Evolutionary conservation across 2,888 invertebrate genomes (phyloP).

Genomic region (Cephus spinipes): DNA sequence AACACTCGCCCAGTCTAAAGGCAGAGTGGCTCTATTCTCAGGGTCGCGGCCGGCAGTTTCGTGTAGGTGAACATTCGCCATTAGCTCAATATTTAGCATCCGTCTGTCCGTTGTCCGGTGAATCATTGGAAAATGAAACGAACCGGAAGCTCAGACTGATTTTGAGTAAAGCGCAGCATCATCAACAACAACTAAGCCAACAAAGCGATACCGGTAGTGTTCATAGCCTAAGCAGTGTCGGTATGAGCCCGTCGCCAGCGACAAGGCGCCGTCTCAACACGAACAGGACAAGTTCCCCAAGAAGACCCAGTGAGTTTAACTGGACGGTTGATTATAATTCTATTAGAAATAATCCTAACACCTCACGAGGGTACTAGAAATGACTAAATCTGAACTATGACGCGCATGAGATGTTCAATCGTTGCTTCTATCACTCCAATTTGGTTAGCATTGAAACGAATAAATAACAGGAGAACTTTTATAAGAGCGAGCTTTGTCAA

Average conservation of each 20-base stretch:
- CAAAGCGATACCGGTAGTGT: constrained; percentile 68
- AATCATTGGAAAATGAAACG: constrained; percentile 84
- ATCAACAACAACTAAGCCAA: constrained; percentile 85
- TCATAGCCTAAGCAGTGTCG: constrained; percentile 51
- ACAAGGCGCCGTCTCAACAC: constrained; percentile 66
- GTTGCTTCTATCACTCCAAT: not conserved
- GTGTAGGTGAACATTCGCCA: constrained; percentile 85
- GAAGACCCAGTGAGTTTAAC: constrained; percentile 65
- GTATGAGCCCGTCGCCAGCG: constrained; percentile 67
- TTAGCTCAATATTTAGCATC: constrained; percentile 85
- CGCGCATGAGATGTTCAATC: constrained; percentile 11
- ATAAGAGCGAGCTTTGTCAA: not conserved
- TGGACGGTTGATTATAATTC: constrained; percentile 6
- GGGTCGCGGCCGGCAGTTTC: constrained; percentile 90
- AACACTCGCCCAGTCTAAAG: constrained; percentile 75
- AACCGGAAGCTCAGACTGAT: constrained; percentile 88
- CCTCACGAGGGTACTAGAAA: not conserved
- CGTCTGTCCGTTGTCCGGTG: constrained; percentile 87
- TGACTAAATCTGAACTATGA: constrained; percentile 13
- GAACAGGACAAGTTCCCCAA: constrained; percentile 67
- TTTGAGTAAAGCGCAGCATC: constrained; percentile 90
- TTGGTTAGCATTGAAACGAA: not conserved
- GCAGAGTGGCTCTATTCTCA: constrained; percentile 97
- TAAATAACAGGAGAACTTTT: not conserved
- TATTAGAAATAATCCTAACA: constrained; percentile 11